phyloP scores from a whole-genome alignment of 1,140 invertebrate genomes.

The Calycopis cecrops region DNA sequence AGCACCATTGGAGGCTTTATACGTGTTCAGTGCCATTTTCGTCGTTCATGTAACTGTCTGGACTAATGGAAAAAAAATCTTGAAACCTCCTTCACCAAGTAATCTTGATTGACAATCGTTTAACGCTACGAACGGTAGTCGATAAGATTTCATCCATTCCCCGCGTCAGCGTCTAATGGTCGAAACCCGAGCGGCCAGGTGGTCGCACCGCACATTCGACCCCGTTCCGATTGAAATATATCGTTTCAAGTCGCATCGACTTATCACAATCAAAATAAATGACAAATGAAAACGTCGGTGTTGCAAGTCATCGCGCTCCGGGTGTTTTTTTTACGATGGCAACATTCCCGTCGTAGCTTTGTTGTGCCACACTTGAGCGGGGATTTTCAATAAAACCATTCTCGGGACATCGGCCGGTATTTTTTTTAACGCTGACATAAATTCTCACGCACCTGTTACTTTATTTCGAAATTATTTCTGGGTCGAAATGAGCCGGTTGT shows the following conservation, averaged over 20 bases:
- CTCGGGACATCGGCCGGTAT: conserved; percentile 48
- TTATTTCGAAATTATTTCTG: conserved; percentile 14
- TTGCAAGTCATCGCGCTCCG: conserved; percentile 67
- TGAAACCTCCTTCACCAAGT: too few species aligned
- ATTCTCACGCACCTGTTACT: conserved; percentile 64
- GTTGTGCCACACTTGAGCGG: conserved; percentile 50
- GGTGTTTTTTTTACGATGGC: conserved; percentile 51
- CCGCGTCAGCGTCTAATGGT: not conserved
- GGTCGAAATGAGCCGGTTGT: not conserved
- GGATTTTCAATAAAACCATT: conserved; percentile 63
- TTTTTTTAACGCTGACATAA: conserved; percentile 38
- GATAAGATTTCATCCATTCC: not conserved
- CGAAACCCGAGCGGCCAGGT: conserved; percentile 24
- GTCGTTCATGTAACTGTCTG: too few species aligned
- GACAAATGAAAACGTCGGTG: conserved; percentile 70
- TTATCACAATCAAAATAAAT: conserved; percentile 75
- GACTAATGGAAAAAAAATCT: too few species aligned
- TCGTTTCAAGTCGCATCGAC: conserved; percentile 64
- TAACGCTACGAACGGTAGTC: too few species aligned
- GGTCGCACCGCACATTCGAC: conserved; percentile 31
- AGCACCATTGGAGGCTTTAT: too few species aligned
- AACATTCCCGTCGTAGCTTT: conserved; percentile 56
- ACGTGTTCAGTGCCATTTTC: too few species aligned
- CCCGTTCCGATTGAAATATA: conserved; percentile 72
- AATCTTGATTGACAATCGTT: too few species aligned